Base-by-base conservation (phyloP, 2,797 vertebrate genomes). In the Cichlasoma orientale region DNA sequence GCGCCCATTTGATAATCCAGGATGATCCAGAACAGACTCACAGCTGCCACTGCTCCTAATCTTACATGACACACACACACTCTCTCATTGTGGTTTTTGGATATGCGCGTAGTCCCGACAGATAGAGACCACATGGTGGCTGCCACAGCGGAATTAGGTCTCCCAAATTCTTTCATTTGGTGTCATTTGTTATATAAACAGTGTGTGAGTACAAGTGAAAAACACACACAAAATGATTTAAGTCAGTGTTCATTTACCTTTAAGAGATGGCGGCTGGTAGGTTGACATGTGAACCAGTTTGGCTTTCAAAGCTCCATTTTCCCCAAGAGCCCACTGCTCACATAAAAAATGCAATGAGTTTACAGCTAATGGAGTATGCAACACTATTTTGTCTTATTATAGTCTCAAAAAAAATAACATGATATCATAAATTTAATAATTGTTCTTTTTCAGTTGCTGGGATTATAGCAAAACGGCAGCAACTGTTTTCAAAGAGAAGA, bases 181-280 rank as follows among this genome's bases (percentile, higher is more conserved):
- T 58, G 56, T 59, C 18, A 56, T 33, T 63, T 79, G 63, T 79
- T 74, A 69, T 11, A 8, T 77, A 53, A 84, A 71, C 41, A 68
- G 44, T n/a, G 18, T 68, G 44, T 68, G 25, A 19, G 18, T 50
- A 69, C 27, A 66, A 47, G 74, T 38, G 56, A 25, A 74, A 55
- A 75, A 56, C 23, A 78, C 27, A 61, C 41, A 68, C 9, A 75
- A 31, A 52, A 25, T 5, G 47, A 57, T 31, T 0, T 53, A 7
- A 25, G 21, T 71, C 23, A 41, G 21, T 21, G 8, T 14, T 61
- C 1, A 0, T 18, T 89, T 96, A 97, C 97, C 97, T 97, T 97
- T 97, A 79, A 98, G 96, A 3, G 97, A 97, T 4, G 97, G 97
- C 0, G 97, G 97, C 1, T 97, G 97, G 89, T 98, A 98, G 81